Evolutionary conservation across 2,113 vertebrate genomes (phyloP), one percentile per base, ranked within the genome.

Genomic region (Anser cygnoides): DNA sequence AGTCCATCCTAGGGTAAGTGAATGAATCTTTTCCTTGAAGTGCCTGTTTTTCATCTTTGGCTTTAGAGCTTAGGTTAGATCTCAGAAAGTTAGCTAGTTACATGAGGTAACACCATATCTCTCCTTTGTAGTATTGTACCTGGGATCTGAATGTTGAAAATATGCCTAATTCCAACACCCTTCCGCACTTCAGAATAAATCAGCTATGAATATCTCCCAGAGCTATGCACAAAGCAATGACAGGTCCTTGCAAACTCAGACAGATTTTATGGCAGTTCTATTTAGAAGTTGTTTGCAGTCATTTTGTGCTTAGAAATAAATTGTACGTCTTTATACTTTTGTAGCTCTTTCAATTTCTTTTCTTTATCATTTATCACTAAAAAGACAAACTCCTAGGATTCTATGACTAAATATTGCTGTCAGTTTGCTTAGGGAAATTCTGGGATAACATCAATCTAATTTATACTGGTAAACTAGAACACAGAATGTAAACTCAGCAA

Each of bases 301-400:
- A 93, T 39, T 80, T 75, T 77, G 31, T 81, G 28, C 80, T 93
- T 86, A 66, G 72, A 93, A 97, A 92, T 39, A 20, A 26, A 28
- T 41, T 86, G 13, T 35, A 63, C n/a, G 10, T 70, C 78, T 83
- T 79, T 43, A 88, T 90, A 86, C 5, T 63, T 95, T 88, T 84
- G 20, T 68, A 88, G 14, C 10, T 76, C 26, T 71, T 19, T 58
- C 80, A 94, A 74, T 81, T 83, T 67, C 3, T 33, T 63, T 88
- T 89, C 57, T 70, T 76, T 66, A 61, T 66, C 54, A 63, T 55
- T 73, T 90, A 75, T 61, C 28, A 39, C 68, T 89, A 55, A 76
- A 52, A 91, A 37, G 29, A 75, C 16, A 77, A 90, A 93, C 28
- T 87, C 26, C 43, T 67, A 74, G 54, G 41, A 77, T 17, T 66